These are phyloP conservation scores for Euura saliciscinereae DNA, from an alignment of 1,140 invertebrate genomes.

Conservation along the genomic window DNA sequence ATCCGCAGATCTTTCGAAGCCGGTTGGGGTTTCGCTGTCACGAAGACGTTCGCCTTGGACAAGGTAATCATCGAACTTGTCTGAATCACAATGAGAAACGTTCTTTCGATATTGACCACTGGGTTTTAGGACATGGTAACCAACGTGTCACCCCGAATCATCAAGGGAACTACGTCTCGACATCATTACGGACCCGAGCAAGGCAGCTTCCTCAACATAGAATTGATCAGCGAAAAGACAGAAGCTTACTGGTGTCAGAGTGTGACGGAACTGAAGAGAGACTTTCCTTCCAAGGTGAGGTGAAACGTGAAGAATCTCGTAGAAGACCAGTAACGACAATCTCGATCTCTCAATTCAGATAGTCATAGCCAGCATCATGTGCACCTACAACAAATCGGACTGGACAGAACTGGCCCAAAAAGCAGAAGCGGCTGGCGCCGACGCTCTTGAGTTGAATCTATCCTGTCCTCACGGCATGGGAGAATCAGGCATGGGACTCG, in stretches of 20 bases:
- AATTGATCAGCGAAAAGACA: constrained; percentile 97
- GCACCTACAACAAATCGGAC: constrained; percentile 84
- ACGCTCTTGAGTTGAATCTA: constrained; percentile 95
- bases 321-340: not conserved
- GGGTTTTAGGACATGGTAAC: constrained; percentile 84
- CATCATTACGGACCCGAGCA: constrained; percentile 93
- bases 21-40: constrained; percentile 96
- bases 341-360: constrained; percentile 64
- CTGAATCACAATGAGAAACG: not conserved
- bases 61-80: constrained; percentile 68
- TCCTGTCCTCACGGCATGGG: constrained; percentile 99
- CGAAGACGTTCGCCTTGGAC: constrained; percentile 94
- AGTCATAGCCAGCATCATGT: constrained; percentile 97
- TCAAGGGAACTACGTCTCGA: constrained; percentile 91
- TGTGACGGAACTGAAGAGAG: constrained; percentile 87
- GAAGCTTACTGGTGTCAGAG: constrained; percentile 91
- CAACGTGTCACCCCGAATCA: constrained; percentile 96
- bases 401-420: constrained; percentile 84
- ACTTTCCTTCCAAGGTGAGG: constrained; percentile 84
- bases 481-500: constrained; percentile 96
- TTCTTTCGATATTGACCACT: not conserved
- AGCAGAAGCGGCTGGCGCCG: constrained; percentile 86
- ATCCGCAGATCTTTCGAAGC: constrained; percentile 92
- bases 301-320: constrained; percentile 18
- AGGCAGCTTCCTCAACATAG: constrained; percentile 95